A percentile compares a stretch with the other conserved stretches of the same genome.
These are phyloP conservation scores for Eubasilissa regina DNA, from an alignment of 1,140 invertebrate genomes.

Conservation along the genomic window DNA sequence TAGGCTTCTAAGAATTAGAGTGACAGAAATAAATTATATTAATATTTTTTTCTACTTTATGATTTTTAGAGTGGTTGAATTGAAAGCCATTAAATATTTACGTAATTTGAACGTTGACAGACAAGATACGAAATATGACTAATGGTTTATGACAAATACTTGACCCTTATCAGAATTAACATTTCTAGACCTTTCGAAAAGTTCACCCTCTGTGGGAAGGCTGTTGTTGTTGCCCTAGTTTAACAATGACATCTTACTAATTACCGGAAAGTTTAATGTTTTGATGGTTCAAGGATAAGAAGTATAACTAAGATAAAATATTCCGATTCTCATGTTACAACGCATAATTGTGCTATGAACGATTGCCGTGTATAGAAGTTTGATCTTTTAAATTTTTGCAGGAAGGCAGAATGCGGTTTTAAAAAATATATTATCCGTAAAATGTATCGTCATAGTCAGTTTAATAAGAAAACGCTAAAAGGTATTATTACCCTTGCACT, in stretches of 20 bases:
- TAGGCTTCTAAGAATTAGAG: too few species aligned
- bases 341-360: too few species aligned
- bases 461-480: too few species aligned
- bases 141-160: slow-evolving; percentile 57
- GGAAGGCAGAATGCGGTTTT: neutral
- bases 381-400: too few species aligned
- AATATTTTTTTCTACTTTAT: too few species aligned
- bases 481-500: too few species aligned
- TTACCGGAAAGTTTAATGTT: slow-evolving; percentile 6
- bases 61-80: neutral
- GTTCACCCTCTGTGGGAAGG: slow-evolving; percentile 26
- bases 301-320: neutral
- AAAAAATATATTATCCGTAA: neutral
- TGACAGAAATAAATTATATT: too few species aligned
- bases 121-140: slow-evolving; percentile 54
- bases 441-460: neutral
- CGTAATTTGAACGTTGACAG: slow-evolving; percentile 51
- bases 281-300: neutral
- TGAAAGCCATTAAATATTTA: slow-evolving; percentile 49
- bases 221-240: slow-evolving; percentile 2
- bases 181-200: slow-evolving; percentile 44
- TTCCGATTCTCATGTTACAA: neutral
- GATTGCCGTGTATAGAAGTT: too few species aligned
- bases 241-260: neutral
- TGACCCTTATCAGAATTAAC: slow-evolving; percentile 59